These are phyloP conservation scores for Anableps anableps DNA, from an alignment of 2,797 vertebrate genomes.

Conservation along the genomic window DNA sequence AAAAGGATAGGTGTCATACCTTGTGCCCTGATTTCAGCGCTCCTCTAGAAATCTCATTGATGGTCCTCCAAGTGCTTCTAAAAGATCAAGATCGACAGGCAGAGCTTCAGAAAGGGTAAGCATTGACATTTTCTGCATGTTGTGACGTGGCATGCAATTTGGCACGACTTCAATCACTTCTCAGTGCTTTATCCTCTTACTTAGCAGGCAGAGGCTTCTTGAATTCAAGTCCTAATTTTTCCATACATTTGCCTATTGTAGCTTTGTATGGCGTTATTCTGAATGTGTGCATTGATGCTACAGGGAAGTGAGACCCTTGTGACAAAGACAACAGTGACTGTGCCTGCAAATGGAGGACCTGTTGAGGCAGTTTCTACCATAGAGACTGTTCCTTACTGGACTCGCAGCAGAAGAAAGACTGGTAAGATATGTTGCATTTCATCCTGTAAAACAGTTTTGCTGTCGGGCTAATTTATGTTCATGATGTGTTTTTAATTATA, in stretches of 20 bases:
- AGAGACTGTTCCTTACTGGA: conserved; percentile 89
- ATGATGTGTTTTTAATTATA: not conserved
- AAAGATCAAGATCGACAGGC: conserved; percentile 89
- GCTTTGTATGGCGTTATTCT: conserved; percentile 1
- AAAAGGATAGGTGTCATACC: not conserved
- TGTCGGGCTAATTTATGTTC: not conserved
- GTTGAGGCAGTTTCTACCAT: conserved; percentile 95
- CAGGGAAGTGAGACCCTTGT: conserved; percentile 94
- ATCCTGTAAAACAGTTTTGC: not conserved
- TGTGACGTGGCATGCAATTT: not conserved
- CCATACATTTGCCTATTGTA: not conserved
- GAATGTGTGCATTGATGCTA: not conserved
- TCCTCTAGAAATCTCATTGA: conserved; percentile 92
- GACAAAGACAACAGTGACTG: conserved; percentile 92
- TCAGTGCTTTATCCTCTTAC: not conserved
- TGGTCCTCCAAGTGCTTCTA: conserved; percentile 86
- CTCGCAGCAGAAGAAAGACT: conserved; percentile 88
- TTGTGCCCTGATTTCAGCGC: conserved; percentile 79
- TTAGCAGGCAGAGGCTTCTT: not conserved
- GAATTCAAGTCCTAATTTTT: not conserved
- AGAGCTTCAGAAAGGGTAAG: conserved; percentile 84
- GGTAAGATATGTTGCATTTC: conserved; percentile 72
- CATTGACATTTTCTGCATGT: not conserved
- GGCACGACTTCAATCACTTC: not conserved
- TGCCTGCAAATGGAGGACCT: conserved; percentile 89